Evolutionary conservation across 64 coral and sea anemone genomes (phyloP).

Genomic region (Pachyseris speciosa): DNA sequence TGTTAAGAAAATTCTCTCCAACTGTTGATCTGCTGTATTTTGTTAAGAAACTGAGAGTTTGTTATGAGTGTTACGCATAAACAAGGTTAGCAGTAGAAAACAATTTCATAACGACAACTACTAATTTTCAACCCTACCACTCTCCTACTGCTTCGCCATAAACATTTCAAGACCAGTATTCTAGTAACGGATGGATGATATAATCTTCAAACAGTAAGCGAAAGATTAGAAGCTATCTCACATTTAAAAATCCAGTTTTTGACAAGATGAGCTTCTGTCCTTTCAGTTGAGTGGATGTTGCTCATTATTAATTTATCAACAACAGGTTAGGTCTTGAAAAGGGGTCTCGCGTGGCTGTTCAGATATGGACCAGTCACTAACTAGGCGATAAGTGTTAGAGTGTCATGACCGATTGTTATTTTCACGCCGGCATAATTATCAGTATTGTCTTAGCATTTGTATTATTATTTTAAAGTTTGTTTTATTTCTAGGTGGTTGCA

Average conservation of each 20-base stretch:
- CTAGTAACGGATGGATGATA: background rate
- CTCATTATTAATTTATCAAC: constrained; percentile 29
- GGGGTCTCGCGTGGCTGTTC: background rate
- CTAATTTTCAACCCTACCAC: background rate
- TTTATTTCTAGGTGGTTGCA: too few relatives aligned
- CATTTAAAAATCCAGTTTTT: background rate
- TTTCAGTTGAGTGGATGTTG: constrained; percentile 4
- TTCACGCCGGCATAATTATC: background rate
- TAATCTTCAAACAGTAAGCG: background rate
- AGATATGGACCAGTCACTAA: constrained; percentile 7
- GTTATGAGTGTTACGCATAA: too few relatives aligned
- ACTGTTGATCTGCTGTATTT: background rate
- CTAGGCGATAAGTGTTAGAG: background rate
- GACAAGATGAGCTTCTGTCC: background rate
- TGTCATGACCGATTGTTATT: background rate
- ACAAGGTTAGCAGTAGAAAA: background rate
- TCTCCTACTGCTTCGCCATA: background rate
- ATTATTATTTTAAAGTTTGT: background rate
- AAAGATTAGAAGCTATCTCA: background rate
- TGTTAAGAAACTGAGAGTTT: too few relatives aligned
- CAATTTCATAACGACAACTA: background rate
- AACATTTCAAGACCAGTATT: background rate
- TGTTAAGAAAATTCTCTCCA: background rate
- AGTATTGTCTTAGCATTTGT: background rate
- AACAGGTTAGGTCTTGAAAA: constrained; percentile 41